These are phyloP conservation scores for Hyperoodon ampullatus DNA, from an alignment of 2,113 vertebrate genomes.

Conservation along the genomic window DNA sequence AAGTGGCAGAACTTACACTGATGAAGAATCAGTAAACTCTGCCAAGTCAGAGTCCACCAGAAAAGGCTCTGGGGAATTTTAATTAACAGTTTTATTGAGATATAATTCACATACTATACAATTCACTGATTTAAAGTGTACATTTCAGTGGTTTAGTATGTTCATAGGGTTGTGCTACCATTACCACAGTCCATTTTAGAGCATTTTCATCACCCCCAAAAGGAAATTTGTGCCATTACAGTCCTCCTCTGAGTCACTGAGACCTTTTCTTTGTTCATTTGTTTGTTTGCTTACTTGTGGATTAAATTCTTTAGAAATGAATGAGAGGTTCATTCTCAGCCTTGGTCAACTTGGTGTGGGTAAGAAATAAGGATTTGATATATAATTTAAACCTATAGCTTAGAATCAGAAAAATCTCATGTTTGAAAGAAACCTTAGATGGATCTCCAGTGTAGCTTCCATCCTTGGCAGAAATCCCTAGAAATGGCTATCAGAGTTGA, in stretches of 20 bases:
- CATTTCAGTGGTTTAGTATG: background rate
- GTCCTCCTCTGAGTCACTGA: background rate
- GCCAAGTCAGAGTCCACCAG: background rate
- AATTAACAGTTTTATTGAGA: background rate
- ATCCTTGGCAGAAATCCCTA: background rate
- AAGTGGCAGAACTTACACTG: background rate
- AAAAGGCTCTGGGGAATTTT: background rate
- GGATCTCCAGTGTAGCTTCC: fast-evolving
- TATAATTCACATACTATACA: background rate
- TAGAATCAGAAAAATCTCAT: background rate
- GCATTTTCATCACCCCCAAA: background rate
- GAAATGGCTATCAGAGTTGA: background rate
- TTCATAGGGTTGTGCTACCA: background rate
- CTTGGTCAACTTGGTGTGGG: background rate
- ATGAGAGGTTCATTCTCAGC: background rate
- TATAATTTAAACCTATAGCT: background rate
- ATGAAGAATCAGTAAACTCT: background rate
- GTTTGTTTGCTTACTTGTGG: background rate
- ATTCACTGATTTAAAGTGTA: background rate
- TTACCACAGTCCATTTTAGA: background rate
- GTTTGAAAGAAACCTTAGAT: background rate
- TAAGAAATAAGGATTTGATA: background rate
- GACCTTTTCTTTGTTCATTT: background rate
- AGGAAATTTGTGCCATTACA: background rate
- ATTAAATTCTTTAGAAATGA: background rate